Evolutionary conservation across 2,888 invertebrate species (phyloP).

Genomic region (Agapostemon virescens): DNA sequence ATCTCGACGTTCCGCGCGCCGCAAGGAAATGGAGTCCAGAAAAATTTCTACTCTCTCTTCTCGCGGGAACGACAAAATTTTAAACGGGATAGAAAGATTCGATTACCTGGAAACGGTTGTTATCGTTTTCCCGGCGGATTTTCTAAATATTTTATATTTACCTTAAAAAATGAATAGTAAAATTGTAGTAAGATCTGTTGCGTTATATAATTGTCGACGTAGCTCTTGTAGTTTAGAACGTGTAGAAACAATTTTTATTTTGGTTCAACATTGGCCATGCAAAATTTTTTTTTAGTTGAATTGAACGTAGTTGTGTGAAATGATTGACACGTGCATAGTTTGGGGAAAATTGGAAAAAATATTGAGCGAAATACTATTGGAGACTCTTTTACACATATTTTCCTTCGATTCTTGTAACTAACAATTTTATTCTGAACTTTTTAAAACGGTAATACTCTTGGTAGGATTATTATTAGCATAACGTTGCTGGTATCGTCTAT

Average conservation of each 20-base stretch:
- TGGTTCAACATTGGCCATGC: too few relatives aligned
- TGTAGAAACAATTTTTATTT: too few relatives aligned
- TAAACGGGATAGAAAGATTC: not conserved
- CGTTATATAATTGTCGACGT: too few relatives aligned
- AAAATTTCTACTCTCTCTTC: not conserved
- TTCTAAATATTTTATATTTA: too few relatives aligned
- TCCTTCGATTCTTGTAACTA: too few relatives aligned
- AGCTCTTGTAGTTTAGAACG: too few relatives aligned
- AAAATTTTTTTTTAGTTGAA: not conserved
- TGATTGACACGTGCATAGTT: not conserved
- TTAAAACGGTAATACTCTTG: too few relatives aligned
- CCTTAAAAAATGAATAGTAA: too few relatives aligned
- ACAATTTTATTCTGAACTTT: too few relatives aligned
- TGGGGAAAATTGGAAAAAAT: not conserved
- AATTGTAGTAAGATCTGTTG: too few relatives aligned
- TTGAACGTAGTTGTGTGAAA: not conserved
- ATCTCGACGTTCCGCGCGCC: not conserved
- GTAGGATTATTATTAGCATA: too few relatives aligned
- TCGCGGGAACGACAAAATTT: not conserved
- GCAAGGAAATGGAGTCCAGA: not conserved
- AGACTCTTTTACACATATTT: too few relatives aligned
- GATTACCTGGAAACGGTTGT: not conserved
- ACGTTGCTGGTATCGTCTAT: not conserved
- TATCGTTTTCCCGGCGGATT: not conserved
- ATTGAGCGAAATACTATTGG: not conserved